Evolutionary conservation across 64 coral and sea anemone genomes (phyloP), one percentile per base, ranked within the genome.

Genomic region (Stichodactyla mertensii): DNA sequence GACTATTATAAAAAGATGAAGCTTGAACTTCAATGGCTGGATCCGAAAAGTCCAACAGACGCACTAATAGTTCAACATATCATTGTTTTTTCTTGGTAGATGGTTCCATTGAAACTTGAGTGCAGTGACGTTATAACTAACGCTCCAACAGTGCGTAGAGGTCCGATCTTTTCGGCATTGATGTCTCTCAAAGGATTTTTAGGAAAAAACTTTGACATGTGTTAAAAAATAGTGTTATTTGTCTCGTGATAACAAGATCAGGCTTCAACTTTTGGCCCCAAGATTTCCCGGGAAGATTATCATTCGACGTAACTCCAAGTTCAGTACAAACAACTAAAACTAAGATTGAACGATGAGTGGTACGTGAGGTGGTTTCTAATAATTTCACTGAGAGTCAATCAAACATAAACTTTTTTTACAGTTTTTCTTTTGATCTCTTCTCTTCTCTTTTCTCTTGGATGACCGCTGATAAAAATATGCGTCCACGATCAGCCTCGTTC

Each of bases 401-500:
- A 67, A 70, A n/a, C 85, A 70, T 24, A 27, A 89, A 74, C 52
- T 45, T 79, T 70, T 87, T 78, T 56, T 7, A n/a, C 0, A 11
- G 22, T 36, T 52, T 52, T 31, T 16, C 28, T 86, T 84, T 24
- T n/a, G n/a, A n/a, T n/a, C n/a, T n/a, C n/a, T n/a, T n/a, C n/a
- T n/a, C n/a, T n/a, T n/a, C n/a, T 36, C 8, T 53, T 16, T 5
- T 55, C 8, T 52, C 13, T 23, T 36, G 88, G 57, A 16, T 12
- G 52, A 80, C 94, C 85, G 94, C 94, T 97, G 91, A 82, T 19
- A 24, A 13, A 4, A 45, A 19, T 5, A 1, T 24, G 93, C 82
- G 77, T 84, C 86, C 77, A 77, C 89, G 53, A 71, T 87, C 20
- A 80, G 84, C 80, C 94, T 96, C 94, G 78, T 85, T 92, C 82